phyloP scores from a whole-genome alignment of 2,113 vertebrate species.

The Eolophus roseicapilla region DNA sequence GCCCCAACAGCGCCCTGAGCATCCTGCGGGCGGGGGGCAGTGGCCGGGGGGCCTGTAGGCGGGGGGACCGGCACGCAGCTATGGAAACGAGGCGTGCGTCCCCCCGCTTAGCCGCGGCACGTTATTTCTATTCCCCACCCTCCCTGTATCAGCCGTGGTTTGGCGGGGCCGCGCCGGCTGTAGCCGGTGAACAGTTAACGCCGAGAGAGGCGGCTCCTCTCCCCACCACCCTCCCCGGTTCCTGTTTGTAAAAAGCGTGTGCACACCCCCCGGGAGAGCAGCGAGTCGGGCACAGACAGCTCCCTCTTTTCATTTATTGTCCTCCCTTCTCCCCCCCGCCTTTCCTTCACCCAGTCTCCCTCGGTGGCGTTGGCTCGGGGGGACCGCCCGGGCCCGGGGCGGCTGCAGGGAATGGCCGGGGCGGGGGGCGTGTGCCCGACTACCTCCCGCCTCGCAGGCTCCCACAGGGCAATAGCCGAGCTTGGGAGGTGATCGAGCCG shows the following conservation, averaged over 20 bases:
- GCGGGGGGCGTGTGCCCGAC: neutral
- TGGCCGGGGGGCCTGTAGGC: no score
- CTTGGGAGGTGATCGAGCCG: neutral
- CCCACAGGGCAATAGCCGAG: neutral
- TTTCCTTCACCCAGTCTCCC: neutral
- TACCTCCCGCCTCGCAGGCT: neutral
- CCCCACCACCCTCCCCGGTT: neutral
- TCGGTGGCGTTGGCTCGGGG: neutral
- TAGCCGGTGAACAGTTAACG: neutral
- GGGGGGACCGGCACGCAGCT: neutral
- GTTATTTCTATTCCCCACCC: neutral
- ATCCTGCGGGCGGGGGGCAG: neutral
- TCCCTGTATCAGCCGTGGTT: neutral
- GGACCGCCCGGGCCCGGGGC: neutral
- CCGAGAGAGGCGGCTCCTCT: neutral
- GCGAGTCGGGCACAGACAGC: neutral
- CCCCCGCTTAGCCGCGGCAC: slow-evolving; percentile 55
- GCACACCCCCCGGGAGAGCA: neutral
- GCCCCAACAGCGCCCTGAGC: no score
- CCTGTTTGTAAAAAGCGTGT: slow-evolving; percentile 15
- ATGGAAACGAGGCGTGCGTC: slow-evolving; percentile 57
- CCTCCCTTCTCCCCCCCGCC: no score
- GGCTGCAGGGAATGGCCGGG: neutral
- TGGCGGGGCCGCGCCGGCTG: neutral
- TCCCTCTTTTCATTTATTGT: neutral